Base-by-base conservation (phyloP, 2,113 vertebrate species). In the Ceratotherium simum region DNA sequence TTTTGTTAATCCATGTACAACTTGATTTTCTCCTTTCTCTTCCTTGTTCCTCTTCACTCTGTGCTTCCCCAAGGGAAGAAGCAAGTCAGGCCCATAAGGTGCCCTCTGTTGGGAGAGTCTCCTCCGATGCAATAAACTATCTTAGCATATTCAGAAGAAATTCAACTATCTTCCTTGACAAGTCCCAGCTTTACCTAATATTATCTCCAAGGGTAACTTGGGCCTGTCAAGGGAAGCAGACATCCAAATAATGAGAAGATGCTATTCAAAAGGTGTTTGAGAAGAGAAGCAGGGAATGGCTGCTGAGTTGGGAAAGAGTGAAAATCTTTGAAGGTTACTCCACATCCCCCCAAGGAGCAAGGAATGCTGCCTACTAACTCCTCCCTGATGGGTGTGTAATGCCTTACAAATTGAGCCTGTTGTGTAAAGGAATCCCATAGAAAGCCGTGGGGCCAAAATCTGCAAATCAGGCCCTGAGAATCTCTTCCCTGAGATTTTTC, bases 1-100 rank as follows among this genome's bases (percentile, higher is more conserved):
- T 46, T 96, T 62, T 76, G 69, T 73, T 29, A 92, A 91, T 29
- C 13, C 46, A 91, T n/a, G 60, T n/a, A 96, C 21, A 65, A 72
- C 31, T 79, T 69, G 76, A 64, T 48, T 75, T 86, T n/a, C 33
- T 92, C 56, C 42, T 64, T 88, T 62, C 31, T 54, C 20, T 46
- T 78, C 39, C 69, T 75, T 51, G 6, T 62, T 94, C 65, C 25
- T 65, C 64, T 64, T 54, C 18, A 4, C 6, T 36, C 51, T 42
- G 18, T 73, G 62, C 0, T 89, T 96, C 17, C 10, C 80, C 73
- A 75, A 94, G 67, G 36, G 60, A 94, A 92, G 64, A 62, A 39
- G 67, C 0, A 14, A 67, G n/a, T 78, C 12, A 9, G 21, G 51
- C 5, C 2, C 5, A 2, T 9, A 10, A n/a, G 14, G 29, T 36